Percentiles rank a stretch among this genome's conserved stretches.
phyloP scores from a whole-genome alignment of 35 echinoderm and acorn worm species.

The Apostichopus californicus region DNA sequence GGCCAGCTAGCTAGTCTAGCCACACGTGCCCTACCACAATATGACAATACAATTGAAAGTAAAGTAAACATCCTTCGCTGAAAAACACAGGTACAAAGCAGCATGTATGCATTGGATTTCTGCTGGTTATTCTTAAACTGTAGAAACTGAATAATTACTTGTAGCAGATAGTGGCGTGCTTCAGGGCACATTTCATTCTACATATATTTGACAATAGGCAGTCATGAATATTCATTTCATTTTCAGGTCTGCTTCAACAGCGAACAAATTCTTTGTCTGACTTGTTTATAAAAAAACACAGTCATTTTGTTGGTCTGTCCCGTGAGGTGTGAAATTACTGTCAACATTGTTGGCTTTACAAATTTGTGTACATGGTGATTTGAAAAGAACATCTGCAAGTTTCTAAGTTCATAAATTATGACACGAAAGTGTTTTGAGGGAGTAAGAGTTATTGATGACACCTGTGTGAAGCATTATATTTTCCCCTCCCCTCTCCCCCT shows the following conservation, averaged over 20 bases:
- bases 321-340: not conserved
- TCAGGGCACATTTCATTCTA: not conserved
- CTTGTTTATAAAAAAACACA: not conserved
- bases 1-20: not conserved
- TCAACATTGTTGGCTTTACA: not conserved
- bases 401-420: not conserved
- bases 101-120: too few relatives aligned
- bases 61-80: not conserved
- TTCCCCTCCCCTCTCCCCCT: too few relatives aligned
- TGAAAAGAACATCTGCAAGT: not conserved
- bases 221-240: not conserved
- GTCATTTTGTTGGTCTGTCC: not conserved
- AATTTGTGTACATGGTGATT: not conserved
- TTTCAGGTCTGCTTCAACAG: not conserved
- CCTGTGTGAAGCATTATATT: too few relatives aligned
- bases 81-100: not conserved
- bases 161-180: not conserved
- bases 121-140: too few relatives aligned
- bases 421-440: too few relatives aligned
- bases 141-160: too few relatives aligned
- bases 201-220: not conserved
- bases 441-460: too few relatives aligned
- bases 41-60: not conserved
- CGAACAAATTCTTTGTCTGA: not conserved
- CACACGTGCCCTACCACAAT: not conserved